Percentiles rank a stretch among this genome's conserved stretches.
These are phyloP conservation scores for Lethenteron camtschaticum DNA, from an alignment of 2,113 vertebrate species.

Conservation along the genomic window DNA sequence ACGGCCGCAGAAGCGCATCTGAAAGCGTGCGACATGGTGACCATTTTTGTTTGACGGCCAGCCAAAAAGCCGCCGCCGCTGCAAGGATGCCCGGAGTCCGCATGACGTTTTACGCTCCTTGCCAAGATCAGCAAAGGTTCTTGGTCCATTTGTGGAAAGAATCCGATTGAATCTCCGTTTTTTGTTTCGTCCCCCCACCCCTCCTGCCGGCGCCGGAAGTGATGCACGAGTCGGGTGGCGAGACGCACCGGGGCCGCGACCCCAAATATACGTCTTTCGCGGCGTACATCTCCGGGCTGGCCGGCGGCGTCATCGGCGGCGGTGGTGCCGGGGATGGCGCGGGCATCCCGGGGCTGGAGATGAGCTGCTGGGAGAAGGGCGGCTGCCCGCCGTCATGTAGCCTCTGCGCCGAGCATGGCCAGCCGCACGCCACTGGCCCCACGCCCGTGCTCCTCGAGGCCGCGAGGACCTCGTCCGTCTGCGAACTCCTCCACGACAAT, in stretches of 20 bases:
- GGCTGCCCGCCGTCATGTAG: slow-evolving; percentile 71
- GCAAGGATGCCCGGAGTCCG: too few relatives aligned
- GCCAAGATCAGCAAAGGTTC: too few relatives aligned
- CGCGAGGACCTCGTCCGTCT: slow-evolving; percentile 58
- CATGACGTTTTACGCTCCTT: too few relatives aligned
- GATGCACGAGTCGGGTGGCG: neutral
- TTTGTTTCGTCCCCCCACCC: too few relatives aligned
- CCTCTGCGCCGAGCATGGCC: slow-evolving; percentile 52
- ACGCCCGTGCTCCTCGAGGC: slow-evolving; percentile 70
- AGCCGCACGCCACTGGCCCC: slow-evolving; percentile 51
- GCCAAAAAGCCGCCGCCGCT: too few relatives aligned
- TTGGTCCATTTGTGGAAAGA: too few relatives aligned
- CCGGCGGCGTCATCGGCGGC: slow-evolving; percentile 61
- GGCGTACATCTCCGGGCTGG: slow-evolving; percentile 53
- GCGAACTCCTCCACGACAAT: slow-evolving; percentile 75
- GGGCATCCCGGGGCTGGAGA: slow-evolving; percentile 66
- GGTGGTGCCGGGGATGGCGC: slow-evolving; percentile 60
- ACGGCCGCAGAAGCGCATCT: too few relatives aligned
- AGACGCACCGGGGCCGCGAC: neutral
- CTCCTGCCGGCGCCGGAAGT: neutral
- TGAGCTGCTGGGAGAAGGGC: slow-evolving; percentile 77
- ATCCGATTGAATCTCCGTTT: too few relatives aligned
- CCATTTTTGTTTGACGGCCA: too few relatives aligned
- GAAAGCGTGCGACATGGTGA: too few relatives aligned
- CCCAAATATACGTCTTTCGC: neutral